Evolutionary conservation across 2,113 vertebrate species (phyloP), one percentile per base, ranked within the genome.

Genomic region (Sardina pilchardus): DNA sequence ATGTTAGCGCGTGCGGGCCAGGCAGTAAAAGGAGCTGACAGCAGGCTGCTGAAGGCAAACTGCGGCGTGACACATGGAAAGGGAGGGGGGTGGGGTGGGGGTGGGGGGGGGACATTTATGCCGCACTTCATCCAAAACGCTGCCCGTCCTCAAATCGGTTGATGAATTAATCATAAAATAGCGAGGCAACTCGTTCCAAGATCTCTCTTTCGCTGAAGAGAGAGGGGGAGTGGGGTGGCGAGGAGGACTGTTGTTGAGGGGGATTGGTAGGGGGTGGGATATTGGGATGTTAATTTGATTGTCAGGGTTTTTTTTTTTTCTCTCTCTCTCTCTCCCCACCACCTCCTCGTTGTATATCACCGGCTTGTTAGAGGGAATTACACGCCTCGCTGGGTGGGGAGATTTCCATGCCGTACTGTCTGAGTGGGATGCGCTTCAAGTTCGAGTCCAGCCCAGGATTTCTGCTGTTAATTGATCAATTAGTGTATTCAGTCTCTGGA

Each of bases 1-100:
- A 83, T 88, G 84, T 67, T 90, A 82, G 82, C 84, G 85, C 19
- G 50, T 83, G 80, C 30, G 83, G 43, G 84, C 36, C 84, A 82
- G 81, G 50, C 53, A 12, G 44, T 63, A 59, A 89, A 89, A 83
- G 83, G 71, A 78, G 50, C 44, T 82, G 81, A 85, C 63, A 44
- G 63, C 84, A 83, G 36, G 50, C 83, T 84, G 81, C 83, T 85
- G 82, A 8, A 78, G 82, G 83, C 84, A 71, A 67, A 50, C 21
- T 82, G 84, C 14, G 71, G 10, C 12, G 9, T 34, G 63, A 71
- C 63, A 71, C 63, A 71, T 71, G 63, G 63, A 71, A 16, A 12
- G 21, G 21, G 21, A 21, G 56, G 56, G 59, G 59, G n/a, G 63
- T 26, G 63, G 63, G 26, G 26, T n/a, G 21, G 21, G 21, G 14